phyloP scores from a whole-genome alignment of 1,140 invertebrate genomes.

The Drosophila santomea region DNA sequence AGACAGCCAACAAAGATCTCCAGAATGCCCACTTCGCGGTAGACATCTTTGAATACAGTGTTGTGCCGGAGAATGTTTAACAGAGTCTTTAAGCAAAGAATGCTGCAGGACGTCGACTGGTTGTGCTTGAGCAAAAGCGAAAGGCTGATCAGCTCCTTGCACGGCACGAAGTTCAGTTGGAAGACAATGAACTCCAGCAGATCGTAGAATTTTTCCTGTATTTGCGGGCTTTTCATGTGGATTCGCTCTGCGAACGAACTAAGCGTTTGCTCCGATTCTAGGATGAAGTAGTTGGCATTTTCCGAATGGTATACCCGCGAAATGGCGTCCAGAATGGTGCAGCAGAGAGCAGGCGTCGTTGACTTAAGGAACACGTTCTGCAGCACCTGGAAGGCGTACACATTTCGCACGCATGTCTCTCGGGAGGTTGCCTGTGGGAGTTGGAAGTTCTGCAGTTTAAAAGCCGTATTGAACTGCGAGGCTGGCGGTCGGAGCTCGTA shows the following conservation, averaged over 20 bases:
- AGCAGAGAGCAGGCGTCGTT: slow-evolving; percentile 92
- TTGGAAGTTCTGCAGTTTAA: slow-evolving; percentile 96
- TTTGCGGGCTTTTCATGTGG: slow-evolving; percentile 94
- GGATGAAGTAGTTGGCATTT: slow-evolving; percentile 99
- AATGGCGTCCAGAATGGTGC: slow-evolving; percentile 97
- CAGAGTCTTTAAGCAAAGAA: slow-evolving; percentile 95
- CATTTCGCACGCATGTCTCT: slow-evolving; percentile 95
- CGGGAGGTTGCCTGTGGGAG: slow-evolving; percentile 95
- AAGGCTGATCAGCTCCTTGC: slow-evolving; percentile 98
- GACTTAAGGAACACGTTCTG: slow-evolving; percentile 97
- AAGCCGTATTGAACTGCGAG: slow-evolving; percentile 94
- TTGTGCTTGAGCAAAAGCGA: slow-evolving; percentile 96
- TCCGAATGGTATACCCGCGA: slow-evolving; percentile 98
- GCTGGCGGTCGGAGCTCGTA: slow-evolving; percentile 93
- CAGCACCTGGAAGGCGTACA: slow-evolving; percentile 97
- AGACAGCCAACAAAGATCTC: slow-evolving; percentile 98
- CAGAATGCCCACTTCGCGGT: slow-evolving; percentile 97
- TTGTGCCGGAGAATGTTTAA: slow-evolving; percentile 95
- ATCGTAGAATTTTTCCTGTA: slow-evolving; percentile 98
- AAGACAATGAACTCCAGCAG: slow-evolving; percentile 98
- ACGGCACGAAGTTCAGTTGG: slow-evolving; percentile 99
- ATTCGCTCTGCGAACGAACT: slow-evolving; percentile 98
- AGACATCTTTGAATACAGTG: slow-evolving; percentile 98
- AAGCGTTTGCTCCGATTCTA: slow-evolving; percentile 97
- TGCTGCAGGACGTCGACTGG: slow-evolving; percentile 91